phyloP scores from a whole-genome alignment of 2,888 invertebrate genomes.

The Mythimna vitellina region DNA sequence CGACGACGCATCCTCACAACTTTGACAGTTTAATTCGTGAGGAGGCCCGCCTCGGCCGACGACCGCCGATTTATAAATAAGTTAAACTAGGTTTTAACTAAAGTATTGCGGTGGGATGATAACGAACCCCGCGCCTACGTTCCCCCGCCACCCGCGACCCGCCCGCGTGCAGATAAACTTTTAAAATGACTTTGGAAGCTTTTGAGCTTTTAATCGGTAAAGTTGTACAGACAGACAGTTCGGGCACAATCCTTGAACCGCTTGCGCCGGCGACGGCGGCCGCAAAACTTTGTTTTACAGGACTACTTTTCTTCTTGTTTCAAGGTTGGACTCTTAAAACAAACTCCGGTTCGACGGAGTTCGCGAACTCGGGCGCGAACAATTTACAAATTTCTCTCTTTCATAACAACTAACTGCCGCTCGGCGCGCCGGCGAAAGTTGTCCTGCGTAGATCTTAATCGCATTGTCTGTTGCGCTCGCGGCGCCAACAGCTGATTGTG shows the following conservation, averaged over 20 bases:
- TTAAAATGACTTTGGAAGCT: slow-evolving; percentile 92
- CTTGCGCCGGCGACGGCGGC: slow-evolving; percentile 91
- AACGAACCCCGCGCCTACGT: slow-evolving; percentile 84
- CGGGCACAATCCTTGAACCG: slow-evolving; percentile 91
- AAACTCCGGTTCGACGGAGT: slow-evolving; percentile 91
- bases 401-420: slow-evolving; percentile 91
- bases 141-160: slow-evolving; percentile 76
- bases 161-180: slow-evolving; percentile 91
- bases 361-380: slow-evolving; percentile 91
- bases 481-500: slow-evolving; percentile 88
- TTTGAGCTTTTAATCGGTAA: slow-evolving; percentile 92
- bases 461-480: slow-evolving; percentile 90
- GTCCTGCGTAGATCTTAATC: slow-evolving; percentile 91
- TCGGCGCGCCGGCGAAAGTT: slow-evolving; percentile 91
- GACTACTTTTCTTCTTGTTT: slow-evolving; percentile 92
- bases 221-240: slow-evolving; percentile 91
- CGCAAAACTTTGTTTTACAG: slow-evolving; percentile 92
- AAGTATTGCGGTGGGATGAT: slow-evolving; percentile 87
- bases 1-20: slow-evolving; percentile 71
- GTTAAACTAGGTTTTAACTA: slow-evolving; percentile 89
- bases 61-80: slow-evolving; percentile 88
- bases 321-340: slow-evolving; percentile 92
- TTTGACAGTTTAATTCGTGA: slow-evolving; percentile 86
- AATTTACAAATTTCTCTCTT: slow-evolving; percentile 92
- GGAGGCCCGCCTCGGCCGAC: slow-evolving; percentile 75